Base-by-base conservation (phyloP, 1,140 invertebrate species). In the Babylonia areolata region DNA sequence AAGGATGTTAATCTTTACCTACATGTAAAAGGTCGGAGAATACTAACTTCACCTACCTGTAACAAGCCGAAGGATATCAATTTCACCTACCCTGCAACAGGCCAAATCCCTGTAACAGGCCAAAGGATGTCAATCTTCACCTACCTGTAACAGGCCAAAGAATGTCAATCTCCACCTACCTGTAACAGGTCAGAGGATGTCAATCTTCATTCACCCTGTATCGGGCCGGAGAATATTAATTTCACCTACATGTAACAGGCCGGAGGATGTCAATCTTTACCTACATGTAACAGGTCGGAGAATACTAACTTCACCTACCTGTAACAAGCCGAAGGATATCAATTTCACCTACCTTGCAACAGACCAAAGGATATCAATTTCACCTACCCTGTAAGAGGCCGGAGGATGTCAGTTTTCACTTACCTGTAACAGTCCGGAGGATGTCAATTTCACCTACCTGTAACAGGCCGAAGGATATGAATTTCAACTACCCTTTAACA, bases 401-500 rank as follows among this genome's bases (percentile, higher is more conserved):
- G 97, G 91, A 99, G 46, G 46, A 51, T 20, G 20, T 51, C 46
- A 51, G 6, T 20, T 94, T 11, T 51, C 46, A 51, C 46, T 51
- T 96, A 98, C 98, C 97, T 96, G 96, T 96, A 87, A 97, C 96
- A 87, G 97, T 96, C 42, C 88, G 80, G 91, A 97, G 96, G 89
- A 96, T 96, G 95, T 99, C 98, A 85, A 99, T 96, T 97, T 96
- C 71, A 99, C 95, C 90, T 97, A 96, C 69, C 99, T 64, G 58
- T 64, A 2, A 51, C 46, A n/a, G n/a, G n/a, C n/a, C n/a, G n/a
- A n/a, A n/a, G n/a, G n/a, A n/a, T n/a, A n/a, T n/a, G n/a, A n/a
- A n/a, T n/a, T n/a, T n/a, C 31, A 75, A n/a, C 54, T 96, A 98
- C 2, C n/a, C n/a, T n/a, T n/a, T n/a, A n/a, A n/a, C n/a, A 87